These are phyloP conservation scores for Dendrophyllia cribrosa DNA, from an alignment of 64 coral and sea anemone species.

Conservation along the genomic window DNA sequence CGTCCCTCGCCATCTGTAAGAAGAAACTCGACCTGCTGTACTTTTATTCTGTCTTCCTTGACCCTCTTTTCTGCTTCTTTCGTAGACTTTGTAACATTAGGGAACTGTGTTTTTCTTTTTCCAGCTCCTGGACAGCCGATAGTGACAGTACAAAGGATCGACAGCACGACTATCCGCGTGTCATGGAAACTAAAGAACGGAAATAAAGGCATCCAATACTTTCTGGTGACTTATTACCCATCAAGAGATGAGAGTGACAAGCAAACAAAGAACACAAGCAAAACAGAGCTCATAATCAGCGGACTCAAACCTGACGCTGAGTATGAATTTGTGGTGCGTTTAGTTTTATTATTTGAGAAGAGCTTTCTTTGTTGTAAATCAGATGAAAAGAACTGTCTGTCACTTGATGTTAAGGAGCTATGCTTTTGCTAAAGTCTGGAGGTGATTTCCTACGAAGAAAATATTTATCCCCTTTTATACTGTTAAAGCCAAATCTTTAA, in stretches of 20 bases:
- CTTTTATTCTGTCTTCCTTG: too few relatives aligned
- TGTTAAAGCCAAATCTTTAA: too few relatives aligned
- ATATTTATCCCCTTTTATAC: too few relatives aligned
- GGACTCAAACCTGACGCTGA: slow-evolving; percentile 51
- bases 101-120: neutral
- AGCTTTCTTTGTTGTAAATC: too few relatives aligned
- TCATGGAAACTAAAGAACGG: slow-evolving; percentile 48
- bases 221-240: slow-evolving; percentile 19
- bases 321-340: slow-evolving; percentile 56
- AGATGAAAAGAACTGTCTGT: too few relatives aligned
- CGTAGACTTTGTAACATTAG: too few relatives aligned
- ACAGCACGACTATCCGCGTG: slow-evolving; percentile 42
- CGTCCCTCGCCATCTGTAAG: too few relatives aligned
- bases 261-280: slow-evolving; percentile 46
- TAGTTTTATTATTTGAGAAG: too few relatives aligned
- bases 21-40: too few relatives aligned
- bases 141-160: slow-evolving; percentile 27
- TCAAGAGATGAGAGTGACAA: neutral
- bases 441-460: too few relatives aligned
- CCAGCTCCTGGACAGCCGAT: slow-evolving; percentile 51
- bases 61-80: neutral
- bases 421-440: too few relatives aligned
- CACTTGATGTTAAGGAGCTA: too few relatives aligned
- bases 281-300: slow-evolving; percentile 16
- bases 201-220: slow-evolving; percentile 51